These are phyloP conservation scores for Tyrannus savana DNA, from an alignment of 2,113 vertebrate genomes.

Conservation along the genomic window DNA sequence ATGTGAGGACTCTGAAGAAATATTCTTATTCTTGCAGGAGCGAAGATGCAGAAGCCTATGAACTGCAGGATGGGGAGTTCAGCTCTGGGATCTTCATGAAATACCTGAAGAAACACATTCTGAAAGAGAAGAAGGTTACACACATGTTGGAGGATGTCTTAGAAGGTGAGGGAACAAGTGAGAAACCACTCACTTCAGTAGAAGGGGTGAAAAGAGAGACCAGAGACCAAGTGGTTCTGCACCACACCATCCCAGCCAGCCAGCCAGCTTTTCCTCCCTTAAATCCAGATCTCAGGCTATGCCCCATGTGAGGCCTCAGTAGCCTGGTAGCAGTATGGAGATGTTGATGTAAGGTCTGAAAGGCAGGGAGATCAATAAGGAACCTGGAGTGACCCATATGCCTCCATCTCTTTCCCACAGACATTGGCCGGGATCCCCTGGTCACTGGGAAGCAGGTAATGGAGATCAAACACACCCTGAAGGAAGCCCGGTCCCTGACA, in stretches of 20 bases:
- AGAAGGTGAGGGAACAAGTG: constrained; percentile 73
- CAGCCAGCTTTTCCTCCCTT: not conserved
- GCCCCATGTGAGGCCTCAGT: not conserved
- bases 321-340: not conserved
- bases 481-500: constrained; percentile 81
- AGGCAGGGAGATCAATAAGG: not conserved
- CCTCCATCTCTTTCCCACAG: constrained; percentile 51
- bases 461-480: constrained; percentile 88
- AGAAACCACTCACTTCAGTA: not conserved
- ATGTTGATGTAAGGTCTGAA: not conserved
- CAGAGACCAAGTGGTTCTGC: fast-evolving
- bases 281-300: not conserved
- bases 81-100: constrained; percentile 90
- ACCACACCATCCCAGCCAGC: not conserved
- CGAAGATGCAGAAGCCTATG: constrained; percentile 87
- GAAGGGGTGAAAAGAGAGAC: not conserved
- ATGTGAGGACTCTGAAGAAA: not conserved
- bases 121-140: constrained; percentile 82
- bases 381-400: not conserved
- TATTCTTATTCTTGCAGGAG: constrained; percentile 69
- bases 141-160: constrained; percentile 85
- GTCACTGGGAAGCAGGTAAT: constrained; percentile 85
- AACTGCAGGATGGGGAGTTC: constrained; percentile 84
- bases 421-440: constrained; percentile 82
- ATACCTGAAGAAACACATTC: constrained; percentile 86